Base-by-base conservation (phyloP, 37 sponge, comb jelly and placozoan genomes). In the Aphrocallistes beatrix region DNA sequence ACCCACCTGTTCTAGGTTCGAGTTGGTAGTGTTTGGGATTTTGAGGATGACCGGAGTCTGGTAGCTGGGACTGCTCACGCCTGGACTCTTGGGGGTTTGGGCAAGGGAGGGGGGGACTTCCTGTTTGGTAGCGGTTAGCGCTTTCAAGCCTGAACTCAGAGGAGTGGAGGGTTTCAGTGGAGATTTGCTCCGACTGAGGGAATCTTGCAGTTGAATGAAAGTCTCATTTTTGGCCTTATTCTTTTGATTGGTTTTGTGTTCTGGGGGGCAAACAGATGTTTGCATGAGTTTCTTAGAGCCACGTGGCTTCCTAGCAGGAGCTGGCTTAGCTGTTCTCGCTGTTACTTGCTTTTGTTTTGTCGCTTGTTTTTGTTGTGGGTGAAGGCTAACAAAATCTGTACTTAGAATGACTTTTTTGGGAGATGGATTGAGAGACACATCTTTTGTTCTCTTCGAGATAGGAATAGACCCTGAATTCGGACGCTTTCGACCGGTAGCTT, bases 151-250 rank as follows among this genome's bases (percentile, higher is more conserved):
- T 19, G 75, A 60, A 13, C n/a, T 60, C 28, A 60, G 75, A 3
- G 75, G 75, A 28, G 75, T 60, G n/a, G 75, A 60, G n/a, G 75
- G 34, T 60, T 60, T 60, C 28, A 60, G 75, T 60, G 75, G 75
- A 3, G 75, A 60, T 13, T 60, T 60, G 34, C 34, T 60, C 10
- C n/a, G 8, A 13, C 28, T 32, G 28, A 60, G 75, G 6, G 75
- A 19, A 6, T 60, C n/a, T 19, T 28, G 28, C 10, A 60, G 75
- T 13, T 60, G 25, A 6, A 13, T 25, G 21, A 60, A 60, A 25
- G 75, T 60, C n/a, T 60, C 17, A 32, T 60, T 60, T 6, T 19
- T 8, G 28, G 75, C 75, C n/a, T 8, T 30, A 60, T 60, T 60
- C 75, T 30, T 60, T 28, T 13, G 10, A 30, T 1, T 60, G 1